phyloP scores from a whole-genome alignment of 2,797 vertebrate species.

The Characodon lateralis region DNA sequence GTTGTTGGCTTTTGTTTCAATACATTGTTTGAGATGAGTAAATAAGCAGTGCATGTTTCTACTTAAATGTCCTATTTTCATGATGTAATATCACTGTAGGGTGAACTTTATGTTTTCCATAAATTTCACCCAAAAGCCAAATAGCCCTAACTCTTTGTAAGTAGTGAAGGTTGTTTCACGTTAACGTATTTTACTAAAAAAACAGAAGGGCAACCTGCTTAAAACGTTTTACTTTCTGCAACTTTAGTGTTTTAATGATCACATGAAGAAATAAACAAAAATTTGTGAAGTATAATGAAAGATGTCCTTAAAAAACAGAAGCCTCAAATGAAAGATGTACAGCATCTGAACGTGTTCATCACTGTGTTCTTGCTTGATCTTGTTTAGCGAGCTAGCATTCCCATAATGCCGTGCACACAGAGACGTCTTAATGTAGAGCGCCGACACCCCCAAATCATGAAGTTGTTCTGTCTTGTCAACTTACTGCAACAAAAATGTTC shows the following conservation, averaged over 20 bases:
- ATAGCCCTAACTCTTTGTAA: no score
- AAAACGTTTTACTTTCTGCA: constrained; percentile 14
- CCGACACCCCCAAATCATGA: constrained; percentile 43
- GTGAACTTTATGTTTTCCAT: no score
- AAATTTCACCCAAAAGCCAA: no score
- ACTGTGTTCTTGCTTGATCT: constrained; percentile 60
- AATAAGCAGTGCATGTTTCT: no score
- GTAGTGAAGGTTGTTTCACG: constrained; percentile 8
- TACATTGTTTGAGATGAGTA: no score
- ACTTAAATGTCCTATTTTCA: no score
- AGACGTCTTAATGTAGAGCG: constrained; percentile 64
- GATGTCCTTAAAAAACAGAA: constrained; percentile 34
- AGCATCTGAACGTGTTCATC: constrained; percentile 49
- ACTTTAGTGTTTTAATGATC: constrained; percentile 37
- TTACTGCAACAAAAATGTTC: constrained; percentile 72
- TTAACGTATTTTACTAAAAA: constrained; percentile 6
- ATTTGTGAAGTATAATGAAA: constrained; percentile 30
- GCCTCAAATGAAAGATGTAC: constrained; percentile 37
- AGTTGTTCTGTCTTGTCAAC: constrained; percentile 62
- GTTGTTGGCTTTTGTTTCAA: no score
- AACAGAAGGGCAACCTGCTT: constrained; percentile 12
- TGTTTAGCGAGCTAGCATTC: constrained; percentile 50
- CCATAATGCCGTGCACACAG: constrained; percentile 70
- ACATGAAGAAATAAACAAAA: constrained; percentile 34
- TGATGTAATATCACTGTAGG: no score